phyloP scores from a whole-genome alignment of 2,888 invertebrate species.

The Tachystola acroxantha region DNA sequence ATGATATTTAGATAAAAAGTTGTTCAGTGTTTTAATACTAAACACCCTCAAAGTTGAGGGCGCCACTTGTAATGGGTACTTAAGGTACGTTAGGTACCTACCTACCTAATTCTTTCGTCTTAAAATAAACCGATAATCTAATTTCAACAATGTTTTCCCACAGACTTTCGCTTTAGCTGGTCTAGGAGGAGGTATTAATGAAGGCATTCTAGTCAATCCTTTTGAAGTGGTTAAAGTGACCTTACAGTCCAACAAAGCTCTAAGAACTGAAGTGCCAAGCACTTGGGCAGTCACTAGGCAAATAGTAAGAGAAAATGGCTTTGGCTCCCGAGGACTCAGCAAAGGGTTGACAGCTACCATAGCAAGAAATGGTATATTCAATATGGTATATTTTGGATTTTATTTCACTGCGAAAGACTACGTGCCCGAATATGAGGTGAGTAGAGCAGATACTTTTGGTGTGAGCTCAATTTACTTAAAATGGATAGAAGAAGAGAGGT shows the following conservation, averaged over 20 bases:
- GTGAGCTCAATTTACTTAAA: too few relatives aligned
- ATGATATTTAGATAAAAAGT: too few relatives aligned
- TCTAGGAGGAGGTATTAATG: constrained; percentile 92
- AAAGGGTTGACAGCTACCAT: constrained; percentile 94
- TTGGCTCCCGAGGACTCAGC: constrained; percentile 89
- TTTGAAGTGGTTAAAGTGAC: constrained; percentile 98
- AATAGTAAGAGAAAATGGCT: constrained; percentile 86
- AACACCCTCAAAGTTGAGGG: too few relatives aligned
- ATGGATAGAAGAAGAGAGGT: too few relatives aligned
- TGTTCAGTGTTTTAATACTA: too few relatives aligned
- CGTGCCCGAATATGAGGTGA: constrained; percentile 81
- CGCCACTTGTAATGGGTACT: too few relatives aligned
- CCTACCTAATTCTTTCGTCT: too few relatives aligned
- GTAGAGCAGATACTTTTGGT: too few relatives aligned
- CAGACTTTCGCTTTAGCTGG: constrained; percentile 94
- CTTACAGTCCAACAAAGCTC: constrained; percentile 85
- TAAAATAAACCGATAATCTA: too few relatives aligned
- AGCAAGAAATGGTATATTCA: constrained; percentile 93
- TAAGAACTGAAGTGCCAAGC: constrained; percentile 81
- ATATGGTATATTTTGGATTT: constrained; percentile 96
- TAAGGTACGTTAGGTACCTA: too few relatives aligned
- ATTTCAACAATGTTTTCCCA: constrained; percentile 25
- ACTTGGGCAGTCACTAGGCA: constrained; percentile 89
- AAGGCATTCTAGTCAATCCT: constrained; percentile 94
- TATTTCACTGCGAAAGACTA: constrained; percentile 93